A percentile compares a stretch with the other conserved stretches of the same genome.
Conservation (phyloP, 53 echinoderm and acorn worm species). For the Holothuria leucospilota region DNA sequence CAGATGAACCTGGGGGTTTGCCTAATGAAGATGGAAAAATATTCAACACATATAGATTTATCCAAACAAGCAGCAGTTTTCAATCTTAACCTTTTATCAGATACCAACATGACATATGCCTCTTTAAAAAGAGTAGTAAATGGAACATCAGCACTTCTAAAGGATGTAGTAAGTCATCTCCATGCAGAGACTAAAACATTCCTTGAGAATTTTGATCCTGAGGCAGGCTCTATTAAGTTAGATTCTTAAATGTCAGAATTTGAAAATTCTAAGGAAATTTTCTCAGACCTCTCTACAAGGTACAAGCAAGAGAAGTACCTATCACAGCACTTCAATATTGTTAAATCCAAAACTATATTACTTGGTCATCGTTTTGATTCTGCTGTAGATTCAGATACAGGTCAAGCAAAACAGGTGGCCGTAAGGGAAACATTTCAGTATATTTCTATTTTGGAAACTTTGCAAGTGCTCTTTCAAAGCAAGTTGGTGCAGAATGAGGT, state of each 20-base stretch:
- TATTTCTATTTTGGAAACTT: background rate
- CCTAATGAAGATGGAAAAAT: no score
- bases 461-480: background rate
- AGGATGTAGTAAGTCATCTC: background rate
- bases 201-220: background rate
- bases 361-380: background rate
- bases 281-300: background rate
- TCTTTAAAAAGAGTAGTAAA: background rate
- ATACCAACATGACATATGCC: background rate
- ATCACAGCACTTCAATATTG: background rate
- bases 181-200: background rate
- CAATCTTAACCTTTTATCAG: background rate
- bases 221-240: background rate
- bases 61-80: background rate
- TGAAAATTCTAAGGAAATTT: background rate
- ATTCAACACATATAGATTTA: background rate
- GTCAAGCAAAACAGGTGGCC: background rate
- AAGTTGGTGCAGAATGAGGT: background rate
- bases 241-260: background rate
- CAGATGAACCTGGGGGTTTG: no score
- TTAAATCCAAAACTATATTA: background rate
- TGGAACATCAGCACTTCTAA: background rate
- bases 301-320: conserved; percentile 4
- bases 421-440: conserved; percentile 26
- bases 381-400: background rate